A percentile compares a stretch with the other conserved stretches of the same genome.
Conservation (phyloP, 2,113 vertebrate genomes). For the Muntiacus muntjak region DNA sequence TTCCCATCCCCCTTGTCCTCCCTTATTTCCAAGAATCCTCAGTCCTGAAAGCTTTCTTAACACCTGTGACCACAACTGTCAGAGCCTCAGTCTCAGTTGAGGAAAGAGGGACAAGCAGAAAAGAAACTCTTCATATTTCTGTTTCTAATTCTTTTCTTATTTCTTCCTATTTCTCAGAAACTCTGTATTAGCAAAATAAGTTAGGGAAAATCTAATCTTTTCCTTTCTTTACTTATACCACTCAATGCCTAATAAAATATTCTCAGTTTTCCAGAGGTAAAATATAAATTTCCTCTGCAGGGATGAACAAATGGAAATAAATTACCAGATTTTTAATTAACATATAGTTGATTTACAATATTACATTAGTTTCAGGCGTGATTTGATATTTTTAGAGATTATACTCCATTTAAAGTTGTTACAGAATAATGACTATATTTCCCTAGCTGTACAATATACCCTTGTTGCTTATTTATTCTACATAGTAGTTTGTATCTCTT, state of each 20-base stretch:
- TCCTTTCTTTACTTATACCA: neutral
- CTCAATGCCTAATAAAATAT: neutral
- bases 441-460: neutral
- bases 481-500: neutral
- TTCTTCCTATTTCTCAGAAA: neutral
- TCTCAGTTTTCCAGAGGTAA: neutral
- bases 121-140: neutral
- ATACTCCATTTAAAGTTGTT: neutral
- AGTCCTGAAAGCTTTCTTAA: neutral
- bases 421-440: neutral
- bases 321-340: neutral
- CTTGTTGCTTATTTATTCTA: neutral
- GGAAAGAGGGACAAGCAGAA: neutral
- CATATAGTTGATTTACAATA: neutral
- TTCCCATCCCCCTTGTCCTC: neutral
- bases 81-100: neutral
- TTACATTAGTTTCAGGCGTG: neutral
- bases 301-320: neutral
- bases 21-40: neutral
- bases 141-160: neutral
- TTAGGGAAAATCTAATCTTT: neutral
- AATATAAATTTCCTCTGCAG: neutral
- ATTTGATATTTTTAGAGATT: neutral
- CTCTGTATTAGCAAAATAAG: neutral
- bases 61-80: neutral